phyloP scores from a whole-genome alignment of 2,888 invertebrate genomes.

The Calameuta filiformis region DNA sequence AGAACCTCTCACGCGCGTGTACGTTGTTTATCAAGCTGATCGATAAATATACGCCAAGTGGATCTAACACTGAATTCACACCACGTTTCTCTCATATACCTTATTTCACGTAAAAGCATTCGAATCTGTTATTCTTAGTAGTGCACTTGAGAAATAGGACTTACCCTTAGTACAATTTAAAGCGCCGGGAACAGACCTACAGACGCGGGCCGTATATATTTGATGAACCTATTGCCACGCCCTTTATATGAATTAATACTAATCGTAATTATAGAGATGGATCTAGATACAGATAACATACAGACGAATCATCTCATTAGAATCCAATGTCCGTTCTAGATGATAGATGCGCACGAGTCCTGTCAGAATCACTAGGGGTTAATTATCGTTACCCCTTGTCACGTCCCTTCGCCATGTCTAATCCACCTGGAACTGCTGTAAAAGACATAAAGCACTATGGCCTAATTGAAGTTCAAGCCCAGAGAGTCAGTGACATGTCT shows the following conservation, averaged over 20 bases:
- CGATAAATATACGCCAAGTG: neutral
- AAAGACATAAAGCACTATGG: neutral
- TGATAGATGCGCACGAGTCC: neutral
- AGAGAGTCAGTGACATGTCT: neutral
- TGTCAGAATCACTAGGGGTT: neutral
- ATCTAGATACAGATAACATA: neutral
- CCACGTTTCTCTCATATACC: neutral
- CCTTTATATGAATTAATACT: neutral
- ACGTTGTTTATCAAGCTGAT: neutral
- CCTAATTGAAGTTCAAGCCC: neutral
- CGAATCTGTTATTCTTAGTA: neutral
- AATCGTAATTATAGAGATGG: neutral
- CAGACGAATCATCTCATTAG: neutral
- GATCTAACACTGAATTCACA: neutral
- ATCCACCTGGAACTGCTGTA: neutral
- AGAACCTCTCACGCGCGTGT: neutral
- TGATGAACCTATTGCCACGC: neutral
- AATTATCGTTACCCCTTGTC: neutral
- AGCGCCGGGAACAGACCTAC: neutral
- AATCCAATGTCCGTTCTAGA: neutral
- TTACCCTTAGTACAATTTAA: neutral
- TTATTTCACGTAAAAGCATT: neutral
- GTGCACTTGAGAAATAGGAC: neutral
- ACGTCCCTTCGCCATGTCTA: neutral
- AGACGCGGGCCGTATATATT: neutral